Conservation (phyloP, 2,888 invertebrate species). For the Meandrusa payeni region DNA sequence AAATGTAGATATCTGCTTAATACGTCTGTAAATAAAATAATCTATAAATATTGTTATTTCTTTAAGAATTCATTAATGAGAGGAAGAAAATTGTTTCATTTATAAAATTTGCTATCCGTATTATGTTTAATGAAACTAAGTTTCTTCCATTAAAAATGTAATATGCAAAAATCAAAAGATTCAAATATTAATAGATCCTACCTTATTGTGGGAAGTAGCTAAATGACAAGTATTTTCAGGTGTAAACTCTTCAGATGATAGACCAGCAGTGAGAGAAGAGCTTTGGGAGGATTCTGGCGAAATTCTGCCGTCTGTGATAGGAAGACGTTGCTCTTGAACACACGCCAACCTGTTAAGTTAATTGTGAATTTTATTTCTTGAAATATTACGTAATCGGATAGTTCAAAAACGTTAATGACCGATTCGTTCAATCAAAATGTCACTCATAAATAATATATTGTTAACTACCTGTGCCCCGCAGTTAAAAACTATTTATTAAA, state of each 20-base stretch:
- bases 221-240: constrained; percentile 76
- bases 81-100: constrained; percentile 25
- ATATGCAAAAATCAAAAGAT: constrained; percentile 10
- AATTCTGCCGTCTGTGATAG: constrained; percentile 81
- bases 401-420: too few relatives aligned
- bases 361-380: too few relatives aligned
- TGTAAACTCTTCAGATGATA: constrained; percentile 71
- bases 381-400: too few relatives aligned
- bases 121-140: neutral
- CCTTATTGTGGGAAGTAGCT: constrained; percentile 85
- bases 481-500: too few relatives aligned
- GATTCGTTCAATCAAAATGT: too few relatives aligned
- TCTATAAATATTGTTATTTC: constrained; percentile 26
- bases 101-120: neutral
- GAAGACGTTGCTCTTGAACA: constrained; percentile 96
- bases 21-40: constrained; percentile 47
- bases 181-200: constrained; percentile 53
- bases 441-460: too few relatives aligned
- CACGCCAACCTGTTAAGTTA: constrained; percentile 97
- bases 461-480: too few relatives aligned
- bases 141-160: constrained; percentile 1
- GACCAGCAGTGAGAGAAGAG: constrained; percentile 64
- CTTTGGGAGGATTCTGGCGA: constrained; percentile 80
- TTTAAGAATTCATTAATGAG: neutral
- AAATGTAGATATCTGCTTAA: constrained; percentile 38